Evolutionary conservation across 2,888 invertebrate species (phyloP).

Genomic region (Melipona bicolor): DNA sequence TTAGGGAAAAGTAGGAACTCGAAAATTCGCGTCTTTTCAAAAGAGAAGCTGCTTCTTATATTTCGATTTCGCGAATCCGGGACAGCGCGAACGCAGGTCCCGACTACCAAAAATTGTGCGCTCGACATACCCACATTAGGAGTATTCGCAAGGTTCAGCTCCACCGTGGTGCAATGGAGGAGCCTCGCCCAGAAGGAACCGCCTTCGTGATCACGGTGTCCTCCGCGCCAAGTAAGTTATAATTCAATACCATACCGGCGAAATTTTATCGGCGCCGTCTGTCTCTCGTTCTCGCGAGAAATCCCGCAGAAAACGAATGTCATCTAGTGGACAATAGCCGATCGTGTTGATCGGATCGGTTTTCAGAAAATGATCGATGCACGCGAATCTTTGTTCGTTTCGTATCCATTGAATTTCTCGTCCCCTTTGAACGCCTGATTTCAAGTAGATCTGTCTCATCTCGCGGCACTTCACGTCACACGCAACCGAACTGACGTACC

Average conservation of each 20-base stretch:
- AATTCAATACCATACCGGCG: constrained; percentile 7
- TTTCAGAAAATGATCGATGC: constrained; percentile 3
- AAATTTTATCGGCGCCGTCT: constrained; percentile 51
- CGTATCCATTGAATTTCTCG: constrained; percentile 25
- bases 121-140: constrained; percentile 86
- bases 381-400: constrained; percentile 38
- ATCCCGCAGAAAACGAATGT: constrained; percentile 43
- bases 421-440: neutral
- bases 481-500: neutral
- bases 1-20: no score
- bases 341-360: constrained; percentile 5
- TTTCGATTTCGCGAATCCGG: constrained; percentile 79
- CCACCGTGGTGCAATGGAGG: constrained; percentile 88
- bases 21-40: no score
- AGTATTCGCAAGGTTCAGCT: constrained; percentile 87
- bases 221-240: constrained; percentile 91
- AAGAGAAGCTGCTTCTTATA: constrained; percentile 13
- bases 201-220: constrained; percentile 89
- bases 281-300: constrained; percentile 68
- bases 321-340: constrained; percentile 58
- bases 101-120: constrained; percentile 88
- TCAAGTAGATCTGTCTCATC: no score
- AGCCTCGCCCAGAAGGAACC: constrained; percentile 87
- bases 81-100: constrained; percentile 88
- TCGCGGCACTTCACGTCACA: neutral